phyloP scores from a whole-genome alignment of 2,113 vertebrate genomes.

The Phalacrocorax brasilianus region DNA sequence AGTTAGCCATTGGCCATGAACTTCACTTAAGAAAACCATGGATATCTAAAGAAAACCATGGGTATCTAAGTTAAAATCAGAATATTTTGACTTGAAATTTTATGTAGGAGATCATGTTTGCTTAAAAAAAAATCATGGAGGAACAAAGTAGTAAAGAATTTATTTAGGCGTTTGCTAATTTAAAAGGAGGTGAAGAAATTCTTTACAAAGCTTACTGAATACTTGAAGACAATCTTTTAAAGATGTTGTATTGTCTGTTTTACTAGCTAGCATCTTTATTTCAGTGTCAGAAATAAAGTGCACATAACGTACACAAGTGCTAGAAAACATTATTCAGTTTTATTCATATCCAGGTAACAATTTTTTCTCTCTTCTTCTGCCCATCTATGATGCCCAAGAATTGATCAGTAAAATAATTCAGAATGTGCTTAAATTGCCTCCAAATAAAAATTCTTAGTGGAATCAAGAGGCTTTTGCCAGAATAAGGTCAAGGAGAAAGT shows the following conservation, averaged over 20 bases:
- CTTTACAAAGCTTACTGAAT: background rate
- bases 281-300: background rate
- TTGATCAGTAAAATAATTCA: background rate
- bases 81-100: background rate
- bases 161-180: background rate
- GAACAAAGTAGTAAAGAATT: background rate
- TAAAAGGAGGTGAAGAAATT: background rate
- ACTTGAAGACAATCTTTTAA: background rate
- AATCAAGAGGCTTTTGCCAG: background rate
- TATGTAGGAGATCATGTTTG: background rate
- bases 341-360: background rate
- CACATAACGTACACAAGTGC: rapidly evolving
- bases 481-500: background rate
- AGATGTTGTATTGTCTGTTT: background rate
- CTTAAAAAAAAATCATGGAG: background rate
- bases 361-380: background rate
- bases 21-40: background rate
- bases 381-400: background rate
- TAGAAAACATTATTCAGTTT: background rate
- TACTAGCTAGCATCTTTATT: background rate
- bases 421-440: background rate
- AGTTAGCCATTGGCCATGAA: background rate
- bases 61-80: background rate
- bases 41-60: background rate
- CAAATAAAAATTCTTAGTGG: background rate